phyloP scores from a whole-genome alignment of 1,140 invertebrate genomes.

The Heliothis subflexa region DNA sequence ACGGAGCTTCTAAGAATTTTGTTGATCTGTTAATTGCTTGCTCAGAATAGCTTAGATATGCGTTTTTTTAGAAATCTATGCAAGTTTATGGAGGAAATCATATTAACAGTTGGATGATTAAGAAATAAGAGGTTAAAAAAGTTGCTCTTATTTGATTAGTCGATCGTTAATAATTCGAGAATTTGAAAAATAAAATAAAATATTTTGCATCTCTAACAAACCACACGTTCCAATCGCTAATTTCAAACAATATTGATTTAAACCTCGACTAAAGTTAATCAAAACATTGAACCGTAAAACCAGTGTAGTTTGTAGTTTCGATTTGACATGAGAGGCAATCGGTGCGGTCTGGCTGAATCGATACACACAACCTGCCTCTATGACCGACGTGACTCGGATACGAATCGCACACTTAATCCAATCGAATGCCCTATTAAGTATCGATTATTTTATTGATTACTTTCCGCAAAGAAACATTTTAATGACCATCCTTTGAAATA shows the following conservation, averaged over 20 bases:
- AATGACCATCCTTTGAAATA: too few relatives aligned
- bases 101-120: not conserved
- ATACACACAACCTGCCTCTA: constrained; percentile 48
- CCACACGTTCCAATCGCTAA: constrained; percentile 2
- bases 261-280: constrained; percentile 19
- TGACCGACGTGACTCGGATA: constrained; percentile 45
- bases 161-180: too few relatives aligned
- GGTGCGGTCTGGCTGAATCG: constrained; percentile 39
- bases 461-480: not conserved
- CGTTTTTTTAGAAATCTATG: not conserved
- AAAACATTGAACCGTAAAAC: constrained; percentile 23
- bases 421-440: constrained; percentile 29
- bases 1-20: constrained; percentile 6
- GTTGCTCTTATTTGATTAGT: too few relatives aligned
- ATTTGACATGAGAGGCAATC: constrained; percentile 43
- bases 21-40: constrained; percentile 32
- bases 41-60: constrained; percentile 10
- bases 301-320: constrained; percentile 23
- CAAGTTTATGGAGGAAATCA: not conserved
- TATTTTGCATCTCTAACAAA: not conserved
- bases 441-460: constrained; percentile 1
- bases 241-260: constrained; percentile 15
- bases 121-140: too few relatives aligned
- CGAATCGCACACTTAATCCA: constrained; percentile 27
- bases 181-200: too few relatives aligned